These are phyloP conservation scores for Pentalonia nigronervosa DNA, from an alignment of 1,140 invertebrate genomes.

Conservation along the genomic window DNA sequence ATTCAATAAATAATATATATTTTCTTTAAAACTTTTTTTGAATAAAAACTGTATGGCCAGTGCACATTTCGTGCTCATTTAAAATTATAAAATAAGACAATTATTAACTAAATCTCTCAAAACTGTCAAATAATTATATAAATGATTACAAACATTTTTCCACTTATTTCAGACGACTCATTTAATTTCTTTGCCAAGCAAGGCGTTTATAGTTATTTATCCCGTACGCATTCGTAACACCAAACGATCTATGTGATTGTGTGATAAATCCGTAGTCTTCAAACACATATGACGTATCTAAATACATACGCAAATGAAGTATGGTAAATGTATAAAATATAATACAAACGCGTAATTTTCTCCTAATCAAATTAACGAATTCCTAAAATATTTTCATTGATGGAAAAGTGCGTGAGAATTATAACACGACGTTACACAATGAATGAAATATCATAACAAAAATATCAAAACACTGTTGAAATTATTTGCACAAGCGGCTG, in stretches of 20 bases:
- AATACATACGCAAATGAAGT: background rate
- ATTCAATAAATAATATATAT: background rate
- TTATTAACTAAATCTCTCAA: background rate
- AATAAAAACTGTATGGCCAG: background rate
- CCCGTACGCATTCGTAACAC: background rate
- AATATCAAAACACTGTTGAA: no score
- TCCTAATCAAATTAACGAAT: background rate
- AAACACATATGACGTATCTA: background rate
- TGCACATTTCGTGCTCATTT: background rate
- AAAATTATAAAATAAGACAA: background rate
- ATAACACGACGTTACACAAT: background rate
- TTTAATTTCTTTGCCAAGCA: background rate
- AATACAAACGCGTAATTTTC: background rate
- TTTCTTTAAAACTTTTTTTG: background rate
- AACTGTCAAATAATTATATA: background rate
- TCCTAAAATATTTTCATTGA: background rate
- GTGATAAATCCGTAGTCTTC: background rate
- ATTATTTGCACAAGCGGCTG: background rate
- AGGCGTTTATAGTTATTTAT: background rate
- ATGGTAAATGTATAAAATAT: background rate
- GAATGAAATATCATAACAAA: background rate
- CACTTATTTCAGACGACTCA: background rate
- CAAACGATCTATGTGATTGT: background rate
- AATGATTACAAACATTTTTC: background rate
- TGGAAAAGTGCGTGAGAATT: background rate